Base-by-base conservation (phyloP, 2,113 vertebrate species). In the Cichladusa arquata region DNA sequence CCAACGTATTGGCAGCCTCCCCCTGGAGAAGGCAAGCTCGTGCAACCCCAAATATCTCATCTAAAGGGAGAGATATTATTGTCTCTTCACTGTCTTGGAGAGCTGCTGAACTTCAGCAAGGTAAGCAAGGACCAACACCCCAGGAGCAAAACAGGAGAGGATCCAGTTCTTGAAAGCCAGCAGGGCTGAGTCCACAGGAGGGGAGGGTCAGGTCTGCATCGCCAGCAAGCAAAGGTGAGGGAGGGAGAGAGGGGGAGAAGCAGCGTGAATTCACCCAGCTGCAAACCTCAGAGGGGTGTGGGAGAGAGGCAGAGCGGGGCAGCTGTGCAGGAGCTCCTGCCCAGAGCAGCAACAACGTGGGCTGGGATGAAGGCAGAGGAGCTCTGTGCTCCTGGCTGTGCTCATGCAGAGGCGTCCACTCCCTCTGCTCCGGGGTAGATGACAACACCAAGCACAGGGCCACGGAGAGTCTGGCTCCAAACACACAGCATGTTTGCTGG, bases 251-350 rank as follows among this genome's bases (percentile, higher is more conserved):
- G 6, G 9, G 6, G 40, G 71, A 40, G 31, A 36, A 44, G 31
- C 14, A 5, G 57, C 11, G 19, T 28, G 62, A 62, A 86, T 93
- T 88, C 34, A 92, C 66, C 71, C 93, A 94, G 74, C 78, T 94
- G 79, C 71, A 88, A 87, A 38, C 10, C 66, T 42, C 69, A 18
- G 78, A 40, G 16, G 56, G 50, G 70, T 2, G 70, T 69, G 64
- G 78, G 42, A 0, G 24, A 57, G 29, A 85, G 36, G 45, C 54
- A 72, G 76, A 78, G 51, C 36, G 9, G 88, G 88, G 86, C 76
- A 94, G 88, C 65, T 89, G 69, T 33, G 73, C 31, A 6, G 47
- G 26, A 92, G 77, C 86, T 72, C 45, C 66, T 54, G 79, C 62
- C 45, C 1, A 3, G 28, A n/a, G 19, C 76, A 65, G 62, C 76